Percentiles rank a stretch among this genome's conserved stretches.
Evolutionary conservation across 2,113 vertebrate genomes (phyloP).

Genomic region (Isurus oxyrinchus): DNA sequence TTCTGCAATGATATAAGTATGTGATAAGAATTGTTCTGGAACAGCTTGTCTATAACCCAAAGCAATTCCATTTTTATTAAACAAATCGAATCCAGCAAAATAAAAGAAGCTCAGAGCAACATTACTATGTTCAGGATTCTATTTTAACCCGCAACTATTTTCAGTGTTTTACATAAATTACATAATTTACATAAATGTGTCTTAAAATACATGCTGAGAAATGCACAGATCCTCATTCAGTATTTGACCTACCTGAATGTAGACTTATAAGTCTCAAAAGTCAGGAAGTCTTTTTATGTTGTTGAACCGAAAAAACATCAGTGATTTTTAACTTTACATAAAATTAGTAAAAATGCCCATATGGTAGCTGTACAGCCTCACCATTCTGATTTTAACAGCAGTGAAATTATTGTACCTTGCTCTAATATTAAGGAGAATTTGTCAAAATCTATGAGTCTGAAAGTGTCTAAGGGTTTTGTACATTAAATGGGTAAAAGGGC

Average conservation of each 20-base stretch:
- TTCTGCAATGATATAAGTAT: slow-evolving; percentile 19
- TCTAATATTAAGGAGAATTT: neutral
- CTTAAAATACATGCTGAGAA: neutral
- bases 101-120: neutral
- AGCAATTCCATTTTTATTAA: slow-evolving; percentile 21
- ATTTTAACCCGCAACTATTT: slow-evolving; percentile 16
- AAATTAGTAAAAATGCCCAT: neutral
- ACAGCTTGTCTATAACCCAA: slow-evolving; percentile 31
- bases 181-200: no score
- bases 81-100: neutral
- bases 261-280: neutral
- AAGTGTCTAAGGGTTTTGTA: neutral
- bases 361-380: neutral
- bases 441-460: neutral
- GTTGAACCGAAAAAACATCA: neutral
- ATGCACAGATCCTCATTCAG: neutral
- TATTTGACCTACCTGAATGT: neutral
- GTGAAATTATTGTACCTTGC: neutral
- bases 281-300: neutral
- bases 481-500: neutral
- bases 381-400: neutral
- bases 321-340: neutral
- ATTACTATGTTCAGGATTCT: neutral
- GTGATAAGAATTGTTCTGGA: slow-evolving; percentile 30
- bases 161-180: neutral